phyloP scores from a whole-genome alignment of 2,113 vertebrate genomes.

The Mormyrus lacerda region DNA sequence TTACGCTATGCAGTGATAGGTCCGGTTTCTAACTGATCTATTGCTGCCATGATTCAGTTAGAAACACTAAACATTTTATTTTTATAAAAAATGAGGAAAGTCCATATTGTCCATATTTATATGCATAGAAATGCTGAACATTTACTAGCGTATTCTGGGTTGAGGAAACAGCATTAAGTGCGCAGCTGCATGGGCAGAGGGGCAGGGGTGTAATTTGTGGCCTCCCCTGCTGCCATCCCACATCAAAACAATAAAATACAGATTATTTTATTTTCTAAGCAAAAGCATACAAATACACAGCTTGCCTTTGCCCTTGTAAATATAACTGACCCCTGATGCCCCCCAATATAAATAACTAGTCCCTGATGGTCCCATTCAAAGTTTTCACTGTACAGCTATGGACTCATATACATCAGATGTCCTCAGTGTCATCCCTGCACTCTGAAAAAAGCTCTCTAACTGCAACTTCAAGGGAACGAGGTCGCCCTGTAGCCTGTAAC shows the following conservation, averaged over 20 bases:
- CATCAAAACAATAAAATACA: not conserved
- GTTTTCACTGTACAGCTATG: not conserved
- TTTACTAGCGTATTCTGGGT: not conserved
- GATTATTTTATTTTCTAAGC: not conserved
- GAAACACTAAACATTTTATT: not conserved
- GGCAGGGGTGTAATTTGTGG: not conserved
- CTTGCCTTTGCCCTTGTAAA: not conserved
- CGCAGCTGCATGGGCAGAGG: not conserved
- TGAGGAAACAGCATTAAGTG: not conserved
- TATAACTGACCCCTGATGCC: not conserved
- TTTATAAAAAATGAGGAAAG: not conserved
- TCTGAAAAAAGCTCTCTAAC: not conserved
- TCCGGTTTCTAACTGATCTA: not conserved
- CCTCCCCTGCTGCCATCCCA: not conserved
- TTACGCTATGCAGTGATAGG: not conserved
- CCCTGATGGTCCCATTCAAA: not conserved
- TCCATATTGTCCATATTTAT: not conserved
- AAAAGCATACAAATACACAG: not conserved
- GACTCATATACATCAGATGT: not conserved
- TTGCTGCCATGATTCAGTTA: not conserved
- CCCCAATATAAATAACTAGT: no score
- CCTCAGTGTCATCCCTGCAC: slow-evolving; percentile 5
- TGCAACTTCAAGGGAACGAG: not conserved
- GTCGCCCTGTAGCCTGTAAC: not conserved
- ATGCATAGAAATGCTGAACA: not conserved